A percentile compares a stretch with the other conserved stretches of the same genome.
phyloP scores from a whole-genome alignment of 2,797 vertebrate genomes.

The Sciaenops ocellatus region DNA sequence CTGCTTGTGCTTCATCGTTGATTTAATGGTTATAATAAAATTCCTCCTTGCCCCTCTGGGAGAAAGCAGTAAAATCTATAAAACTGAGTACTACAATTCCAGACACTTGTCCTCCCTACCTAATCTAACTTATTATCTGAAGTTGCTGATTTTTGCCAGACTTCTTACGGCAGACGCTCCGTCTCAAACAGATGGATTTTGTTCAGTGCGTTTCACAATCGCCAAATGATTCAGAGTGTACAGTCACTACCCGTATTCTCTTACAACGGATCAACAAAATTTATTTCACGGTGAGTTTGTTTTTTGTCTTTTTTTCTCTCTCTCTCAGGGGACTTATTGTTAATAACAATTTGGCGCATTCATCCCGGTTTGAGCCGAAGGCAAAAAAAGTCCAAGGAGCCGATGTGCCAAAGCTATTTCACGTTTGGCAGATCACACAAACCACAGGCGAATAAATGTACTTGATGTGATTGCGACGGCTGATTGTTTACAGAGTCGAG shows the following conservation, averaged over 20 bases:
- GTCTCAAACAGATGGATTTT: conserved; percentile 59
- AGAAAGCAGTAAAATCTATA: conserved; percentile 53
- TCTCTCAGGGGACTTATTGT: conserved; percentile 29
- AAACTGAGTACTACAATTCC: conserved; percentile 50
- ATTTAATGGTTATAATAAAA: conserved; percentile 63
- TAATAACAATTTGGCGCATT: conserved; percentile 61
- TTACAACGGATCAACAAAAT: conserved; percentile 50
- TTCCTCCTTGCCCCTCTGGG: conserved; percentile 44
- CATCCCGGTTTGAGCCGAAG: conserved; percentile 47
- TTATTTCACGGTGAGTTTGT: conserved; percentile 56
- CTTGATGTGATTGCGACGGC: conserved; percentile 71
- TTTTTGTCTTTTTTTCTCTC: conserved; percentile 27
- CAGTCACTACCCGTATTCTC: conserved; percentile 20
- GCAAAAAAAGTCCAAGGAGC: conserved; percentile 47
- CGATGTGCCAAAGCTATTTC: conserved; percentile 78
- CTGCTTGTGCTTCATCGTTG: conserved; percentile 38
- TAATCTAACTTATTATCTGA: conserved; percentile 64
- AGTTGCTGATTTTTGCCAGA: conserved; percentile 52
- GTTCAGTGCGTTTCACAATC: conserved; percentile 65
- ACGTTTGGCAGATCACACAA: conserved; percentile 76
- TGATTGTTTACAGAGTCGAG: conserved; percentile 81
- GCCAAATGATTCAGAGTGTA: conserved; percentile 39
- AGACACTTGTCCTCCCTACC: conserved; percentile 76
- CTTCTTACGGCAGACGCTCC: conserved; percentile 38
- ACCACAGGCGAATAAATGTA: conserved; percentile 73